phyloP scores from a whole-genome alignment of 2,113 vertebrate species.

The Silurus glanis region DNA sequence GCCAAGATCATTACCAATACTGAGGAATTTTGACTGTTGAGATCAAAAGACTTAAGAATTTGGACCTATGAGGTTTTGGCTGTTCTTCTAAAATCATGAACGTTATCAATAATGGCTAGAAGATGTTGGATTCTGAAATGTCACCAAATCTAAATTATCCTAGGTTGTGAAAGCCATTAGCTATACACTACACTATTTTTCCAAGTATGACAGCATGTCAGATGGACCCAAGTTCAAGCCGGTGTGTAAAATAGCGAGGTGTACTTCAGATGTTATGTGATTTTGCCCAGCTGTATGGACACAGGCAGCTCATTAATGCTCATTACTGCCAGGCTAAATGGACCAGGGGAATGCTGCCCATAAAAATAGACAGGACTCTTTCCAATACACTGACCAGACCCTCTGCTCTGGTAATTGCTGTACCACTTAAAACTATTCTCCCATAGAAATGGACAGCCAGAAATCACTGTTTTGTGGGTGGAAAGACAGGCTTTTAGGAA shows the following conservation, averaged over 20 bases:
- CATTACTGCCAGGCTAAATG: constrained; percentile 74
- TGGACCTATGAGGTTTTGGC: not conserved
- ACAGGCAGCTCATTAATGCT: constrained; percentile 70
- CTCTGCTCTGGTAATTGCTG: constrained; percentile 54
- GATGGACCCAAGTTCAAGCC: constrained; percentile 25
- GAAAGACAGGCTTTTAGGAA: constrained; percentile 10
- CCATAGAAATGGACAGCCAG: constrained; percentile 44
- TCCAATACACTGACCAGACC: constrained; percentile 59
- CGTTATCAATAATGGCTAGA: not conserved
- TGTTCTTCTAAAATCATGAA: not conserved
- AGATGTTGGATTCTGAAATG: not conserved
- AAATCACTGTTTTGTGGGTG: constrained; percentile 26
- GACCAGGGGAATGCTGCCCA: constrained; percentile 55
- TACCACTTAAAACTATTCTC: constrained; percentile 53
- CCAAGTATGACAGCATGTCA: constrained; percentile 10
- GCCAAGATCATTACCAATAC: not conserved
- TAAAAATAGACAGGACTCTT: constrained; percentile 71
- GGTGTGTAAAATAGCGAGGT: constrained; percentile 31
- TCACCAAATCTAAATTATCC: not conserved
- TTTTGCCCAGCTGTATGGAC: constrained; percentile 63
- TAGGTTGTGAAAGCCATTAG: constrained; percentile 14
- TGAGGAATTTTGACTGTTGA: not conserved
- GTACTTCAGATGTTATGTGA: constrained; percentile 57
- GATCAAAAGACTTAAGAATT: not conserved
- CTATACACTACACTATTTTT: not conserved